Base-by-base conservation (phyloP, 2,888 invertebrate genomes). In the Xestia ashworthii region DNA sequence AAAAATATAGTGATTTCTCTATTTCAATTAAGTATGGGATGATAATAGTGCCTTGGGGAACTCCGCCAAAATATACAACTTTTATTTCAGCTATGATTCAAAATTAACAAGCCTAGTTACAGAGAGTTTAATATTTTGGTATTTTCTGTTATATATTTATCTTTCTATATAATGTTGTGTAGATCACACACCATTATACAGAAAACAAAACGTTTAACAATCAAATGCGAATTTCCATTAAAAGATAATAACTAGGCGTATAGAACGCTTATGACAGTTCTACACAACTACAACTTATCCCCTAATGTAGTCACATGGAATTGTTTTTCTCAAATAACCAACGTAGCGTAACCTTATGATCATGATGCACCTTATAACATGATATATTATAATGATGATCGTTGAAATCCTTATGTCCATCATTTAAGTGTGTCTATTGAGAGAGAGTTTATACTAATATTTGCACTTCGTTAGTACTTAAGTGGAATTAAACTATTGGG, bases 371-470 rank as follows among this genome's bases (percentile, higher is more conserved):
- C 60, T 62, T 62, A 32, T 19, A 62, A 64, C n/a, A 25, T 41
- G 19, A 25, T 4, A 19, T 41, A 58, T 22, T 41, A 41, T n/a
- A n/a, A n/a, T n/a, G n/a, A 32, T 22, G 22, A 5, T 55, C n/a
- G 1, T 16, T 25, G 19, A 73, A 19, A 41, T 14, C 38, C 8
- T 62, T 9, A 62, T 66, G 41, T 32, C 32, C 11, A 77, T 46
- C 0, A 67, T 41, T 41, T 5, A 60, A 62, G n/a, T 50, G 50
- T 38, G 58, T 60, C 8, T 73, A 62, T 72, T 72, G 64, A n/a
- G 38, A 60, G 1, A 53, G 64, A 44, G 19, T 60, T 22, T n/a
- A 53, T 74, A 11, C 19, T 14, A 71, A 83, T 71, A 70, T 81
- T 70, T 48, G 44, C 46, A 22, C 22, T 74, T 60, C 48, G 50